Conservation (phyloP, 2,797 vertebrate species). For the Oreortyx pictus region DNA sequence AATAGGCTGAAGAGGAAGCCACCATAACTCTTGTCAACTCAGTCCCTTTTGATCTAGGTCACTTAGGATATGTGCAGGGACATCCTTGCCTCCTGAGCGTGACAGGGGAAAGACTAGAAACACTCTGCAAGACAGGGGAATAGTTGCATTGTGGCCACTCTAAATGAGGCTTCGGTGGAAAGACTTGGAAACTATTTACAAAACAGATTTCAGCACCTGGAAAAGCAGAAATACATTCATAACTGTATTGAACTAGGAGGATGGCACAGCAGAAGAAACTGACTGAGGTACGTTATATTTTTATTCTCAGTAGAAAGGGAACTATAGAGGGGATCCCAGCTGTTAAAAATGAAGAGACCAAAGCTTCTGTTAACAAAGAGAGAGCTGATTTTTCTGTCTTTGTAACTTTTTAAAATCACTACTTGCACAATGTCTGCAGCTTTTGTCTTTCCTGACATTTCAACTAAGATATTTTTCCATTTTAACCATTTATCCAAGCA, state of each 20-base stretch:
- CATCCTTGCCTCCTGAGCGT: neutral
- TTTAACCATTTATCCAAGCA: neutral
- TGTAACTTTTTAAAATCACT: neutral
- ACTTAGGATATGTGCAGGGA: neutral
- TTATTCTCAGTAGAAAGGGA: neutral
- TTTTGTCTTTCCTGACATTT: neutral
- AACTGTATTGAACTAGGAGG: neutral
- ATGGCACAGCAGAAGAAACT: neutral
- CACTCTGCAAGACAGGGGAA: neutral
- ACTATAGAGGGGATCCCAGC: neutral
- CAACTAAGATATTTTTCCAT: neutral
- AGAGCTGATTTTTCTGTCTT: neutral
- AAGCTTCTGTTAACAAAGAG: neutral
- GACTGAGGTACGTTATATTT: neutral
- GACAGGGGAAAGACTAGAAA: neutral
- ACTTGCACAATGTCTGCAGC: neutral
- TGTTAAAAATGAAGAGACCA: neutral
- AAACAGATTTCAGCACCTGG: neutral
- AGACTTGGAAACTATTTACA: neutral
- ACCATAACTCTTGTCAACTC: neutral
- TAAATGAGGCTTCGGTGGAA: neutral
- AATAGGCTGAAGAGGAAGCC: neutral
- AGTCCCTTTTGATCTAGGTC: conserved; percentile 3
- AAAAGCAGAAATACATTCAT: neutral
- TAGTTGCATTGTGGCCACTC: neutral